Evolutionary conservation across 1,140 invertebrate species (phyloP), one percentile per base, ranked within the genome.

Genomic region (Drosophila aff.): DNA sequence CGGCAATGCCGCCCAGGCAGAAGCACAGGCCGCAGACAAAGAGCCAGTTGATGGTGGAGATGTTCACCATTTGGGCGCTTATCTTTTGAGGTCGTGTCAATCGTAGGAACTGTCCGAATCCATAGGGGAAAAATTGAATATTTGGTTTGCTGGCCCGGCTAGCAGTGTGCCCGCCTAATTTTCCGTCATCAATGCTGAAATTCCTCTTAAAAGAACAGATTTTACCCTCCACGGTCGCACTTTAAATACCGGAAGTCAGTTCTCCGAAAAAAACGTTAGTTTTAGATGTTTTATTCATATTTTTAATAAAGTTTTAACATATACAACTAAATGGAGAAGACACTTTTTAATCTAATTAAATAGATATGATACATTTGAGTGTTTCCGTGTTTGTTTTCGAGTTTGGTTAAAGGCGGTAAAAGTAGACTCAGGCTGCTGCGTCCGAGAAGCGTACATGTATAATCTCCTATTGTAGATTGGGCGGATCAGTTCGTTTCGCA

Each of bases 21-120:
- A 92, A 91, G 11, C 75, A 68, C 11, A 92, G 62, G 5, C 91
- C 91, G 64, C 91, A 92, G 36, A 92, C 85, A 47, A 92, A 92
- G 4, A 92, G 33, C 91, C 91, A 92, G 58, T 92, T 92, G 10
- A 92, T 82, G 15, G 83, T 92, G 66, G 91, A 85, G 73, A 92
- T 79, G 53, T 49, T 83, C 23, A 82, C 82, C 90, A 92, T 92
- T 82, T 76, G 76, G 23, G 43, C 10, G 59, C 43, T 64, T 36
- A 36, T 60, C 38, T 10, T 50, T 16, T 36, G 10, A 59, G 40
- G 44, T 33, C 23, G 16, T 55, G 23, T 50, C 5, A 33, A 68
- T 41, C 16, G 23, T 18, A 16, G 50, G 28, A 8, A 8, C 1
- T 36, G 50, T 11, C n/a, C 15, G 10, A 44, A 33, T 18, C 68